phyloP scores from a whole-genome alignment of 2,113 vertebrate species.

The Castor canadensis region DNA sequence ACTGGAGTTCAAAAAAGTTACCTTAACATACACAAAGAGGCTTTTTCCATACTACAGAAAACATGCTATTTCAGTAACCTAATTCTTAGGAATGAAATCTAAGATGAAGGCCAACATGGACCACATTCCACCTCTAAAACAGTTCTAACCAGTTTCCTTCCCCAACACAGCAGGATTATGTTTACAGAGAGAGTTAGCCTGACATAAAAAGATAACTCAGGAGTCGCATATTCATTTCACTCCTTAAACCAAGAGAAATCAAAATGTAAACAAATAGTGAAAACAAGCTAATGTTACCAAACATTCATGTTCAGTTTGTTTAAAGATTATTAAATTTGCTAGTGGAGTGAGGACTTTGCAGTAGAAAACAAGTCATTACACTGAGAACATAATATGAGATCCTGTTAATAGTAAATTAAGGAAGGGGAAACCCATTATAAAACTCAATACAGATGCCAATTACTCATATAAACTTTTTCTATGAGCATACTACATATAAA shows the following conservation, averaged over 20 bases:
- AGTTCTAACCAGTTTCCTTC: slow-evolving; percentile 51
- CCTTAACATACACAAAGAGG: neutral
- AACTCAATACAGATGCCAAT: neutral
- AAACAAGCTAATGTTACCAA: slow-evolving; percentile 64
- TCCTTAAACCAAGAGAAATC: slow-evolving; percentile 67
- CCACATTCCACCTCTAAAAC: neutral
- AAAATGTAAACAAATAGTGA: slow-evolving; percentile 62
- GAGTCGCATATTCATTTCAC: slow-evolving; percentile 49
- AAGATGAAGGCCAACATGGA: slow-evolving; percentile 32
- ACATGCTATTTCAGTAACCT: neutral
- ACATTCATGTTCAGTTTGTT: slow-evolving; percentile 57
- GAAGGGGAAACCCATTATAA: neutral
- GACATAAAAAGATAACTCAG: slow-evolving; percentile 44
- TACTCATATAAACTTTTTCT: neutral
- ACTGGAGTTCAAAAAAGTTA: neutral
- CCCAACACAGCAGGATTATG: slow-evolving; percentile 55
- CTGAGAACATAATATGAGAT: neutral
- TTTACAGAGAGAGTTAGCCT: slow-evolving; percentile 54
- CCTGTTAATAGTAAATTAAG: neutral
- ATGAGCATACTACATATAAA: neutral
- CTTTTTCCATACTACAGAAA: neutral
- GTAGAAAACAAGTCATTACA: slow-evolving; percentile 30
- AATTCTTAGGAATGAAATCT: slow-evolving; percentile 26
- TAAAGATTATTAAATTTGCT: slow-evolving; percentile 73
- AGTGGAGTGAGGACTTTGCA: neutral